Base-by-base conservation (phyloP, 2,797 vertebrate species). In the Cetoscarus ocellatus region DNA sequence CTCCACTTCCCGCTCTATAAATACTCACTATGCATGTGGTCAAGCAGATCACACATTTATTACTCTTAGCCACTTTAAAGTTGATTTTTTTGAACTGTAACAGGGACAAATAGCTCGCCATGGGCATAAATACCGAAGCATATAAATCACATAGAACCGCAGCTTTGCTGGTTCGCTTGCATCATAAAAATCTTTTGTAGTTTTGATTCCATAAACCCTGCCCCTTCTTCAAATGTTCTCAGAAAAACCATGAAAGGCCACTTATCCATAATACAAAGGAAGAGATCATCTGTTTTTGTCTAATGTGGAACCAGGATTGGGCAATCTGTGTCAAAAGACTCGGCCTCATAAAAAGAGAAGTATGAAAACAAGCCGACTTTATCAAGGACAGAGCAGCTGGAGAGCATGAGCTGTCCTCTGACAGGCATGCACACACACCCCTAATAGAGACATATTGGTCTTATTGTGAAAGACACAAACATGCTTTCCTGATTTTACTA, bases 381-480 rank as follows among this genome's bases (percentile, higher is more conserved):
- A 70, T 80, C 51, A 5, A 60, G 73, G 70, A 71, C 67, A 57
- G 10, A 6, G 48, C 63, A 65, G 61, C 51, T 11, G 12, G 18
- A 43, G 56, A 77, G 57, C 49, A 61, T 50, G 55, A 74, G 68
- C 71, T 51, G 52, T 54, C 62, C 59, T 67, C 40, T 18, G 1
- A 7, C 15, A 49, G 34, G 34, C 55, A 53, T 12, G 43, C 73
- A 47, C 18, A 44, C 55, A 60, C 35, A 35, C 27, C 27, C 7
- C 18, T 85, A 85, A 86, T 85, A 60, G 75, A 84, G 87, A 63
- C 15, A 11, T 65, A 79, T 83, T 82, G 71, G 71, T 61, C 67
- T 61, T 65, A 43, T 39, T 7, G 38, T 10, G 38, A 39, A 39
- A 39, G 7, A 39, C 38, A 39, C 38, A 7, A 10, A 10, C 38